These are phyloP conservation scores for Xiphophorus couchianus DNA, from an alignment of 2,113 vertebrate species.

Conservation along the genomic window DNA sequence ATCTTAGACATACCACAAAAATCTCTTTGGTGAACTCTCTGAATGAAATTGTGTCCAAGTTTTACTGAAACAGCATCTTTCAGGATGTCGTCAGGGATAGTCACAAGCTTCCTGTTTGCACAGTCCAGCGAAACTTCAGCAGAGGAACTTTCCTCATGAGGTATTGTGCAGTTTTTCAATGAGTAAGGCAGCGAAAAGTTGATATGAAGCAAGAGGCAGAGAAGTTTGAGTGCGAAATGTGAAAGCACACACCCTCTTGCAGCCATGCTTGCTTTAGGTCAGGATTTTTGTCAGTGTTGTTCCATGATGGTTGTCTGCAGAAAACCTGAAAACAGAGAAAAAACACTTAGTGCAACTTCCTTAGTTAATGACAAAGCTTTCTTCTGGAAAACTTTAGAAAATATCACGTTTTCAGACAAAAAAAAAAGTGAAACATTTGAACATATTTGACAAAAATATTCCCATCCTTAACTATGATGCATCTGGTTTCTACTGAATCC, in stretches of 20 bases:
- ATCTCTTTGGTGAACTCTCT: constrained; percentile 7
- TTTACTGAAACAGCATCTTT: neutral
- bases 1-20: constrained; percentile 19
- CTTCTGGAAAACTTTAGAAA: too few relatives aligned
- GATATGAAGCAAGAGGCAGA: constrained; percentile 19
- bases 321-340: neutral
- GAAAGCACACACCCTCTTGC: neutral
- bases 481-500: too few relatives aligned
- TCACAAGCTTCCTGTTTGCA: neutral
- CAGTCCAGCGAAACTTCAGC: constrained; percentile 1
- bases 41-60: accelerated
- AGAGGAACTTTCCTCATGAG: neutral
- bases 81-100: constrained; percentile 33
- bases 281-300: neutral
- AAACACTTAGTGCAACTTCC: neutral
- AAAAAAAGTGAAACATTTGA: too few relatives aligned
- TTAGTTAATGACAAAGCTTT: neutral
- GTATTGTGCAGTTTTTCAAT: constrained; percentile 26
- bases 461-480: too few relatives aligned
- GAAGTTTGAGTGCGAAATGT: neutral
- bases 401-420: too few relatives aligned
- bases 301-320: neutral
- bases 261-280: neutral
- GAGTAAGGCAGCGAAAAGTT: constrained; percentile 17
- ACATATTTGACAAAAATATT: too few relatives aligned